phyloP scores from a whole-genome alignment of 64 coral and sea anemone species.

The Cladopsammia gracilis region DNA sequence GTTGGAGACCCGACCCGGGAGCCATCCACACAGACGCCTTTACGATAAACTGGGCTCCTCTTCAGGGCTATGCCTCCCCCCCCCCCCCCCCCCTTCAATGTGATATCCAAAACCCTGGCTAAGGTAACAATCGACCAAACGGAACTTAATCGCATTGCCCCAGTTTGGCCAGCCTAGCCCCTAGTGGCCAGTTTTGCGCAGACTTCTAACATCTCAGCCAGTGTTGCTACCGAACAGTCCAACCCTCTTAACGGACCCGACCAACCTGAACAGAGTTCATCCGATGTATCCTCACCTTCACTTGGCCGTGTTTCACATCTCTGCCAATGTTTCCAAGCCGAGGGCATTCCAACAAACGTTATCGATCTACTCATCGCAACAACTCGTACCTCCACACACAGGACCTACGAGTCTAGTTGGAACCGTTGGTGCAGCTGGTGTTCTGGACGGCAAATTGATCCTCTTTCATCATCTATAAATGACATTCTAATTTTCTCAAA shows the following conservation, averaged over 20 bases:
- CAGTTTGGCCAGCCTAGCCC: constrained; percentile 9
- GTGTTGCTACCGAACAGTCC: background rate
- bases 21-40: constrained; percentile 16
- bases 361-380: constrained; percentile 38
- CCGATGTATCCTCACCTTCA: constrained; percentile 21
- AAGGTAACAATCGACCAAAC: constrained; percentile 7
- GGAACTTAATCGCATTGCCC: background rate
- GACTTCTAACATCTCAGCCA: background rate
- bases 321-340: constrained; percentile 2
- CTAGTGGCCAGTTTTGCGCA: background rate
- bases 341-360: constrained; percentile 1
- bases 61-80: constrained; percentile 3
- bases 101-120: background rate
- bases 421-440: constrained; percentile 47
- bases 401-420: constrained; percentile 51
- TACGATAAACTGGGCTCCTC: constrained; percentile 1
- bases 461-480: constrained; percentile 50
- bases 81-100: too few species aligned
- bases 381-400: constrained; percentile 51
- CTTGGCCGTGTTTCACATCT: constrained; percentile 31
- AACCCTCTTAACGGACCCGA: background rate
- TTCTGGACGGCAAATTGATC: constrained; percentile 56
- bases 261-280: background rate
- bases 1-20: background rate
- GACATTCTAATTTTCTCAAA: constrained; percentile 39